phyloP scores from a whole-genome alignment of 92 coral and sea anemone genomes.

The Epizoanthus scotinus region DNA sequence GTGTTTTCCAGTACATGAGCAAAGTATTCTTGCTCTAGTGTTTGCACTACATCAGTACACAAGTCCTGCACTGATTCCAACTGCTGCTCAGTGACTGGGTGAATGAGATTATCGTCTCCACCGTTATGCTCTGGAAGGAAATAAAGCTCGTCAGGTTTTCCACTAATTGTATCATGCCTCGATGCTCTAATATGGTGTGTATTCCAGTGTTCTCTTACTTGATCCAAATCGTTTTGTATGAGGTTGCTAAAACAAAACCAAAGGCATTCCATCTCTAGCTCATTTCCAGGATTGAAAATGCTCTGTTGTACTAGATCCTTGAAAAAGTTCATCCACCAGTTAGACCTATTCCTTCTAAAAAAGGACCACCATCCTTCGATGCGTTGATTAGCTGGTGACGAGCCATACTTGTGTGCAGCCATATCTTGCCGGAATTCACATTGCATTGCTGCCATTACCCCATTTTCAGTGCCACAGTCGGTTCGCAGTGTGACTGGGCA shows the following conservation, averaged over 20 bases:
- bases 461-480: slow-evolving; percentile 56
- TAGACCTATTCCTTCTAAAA: not conserved
- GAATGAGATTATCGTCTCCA: not conserved
- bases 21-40: too few species aligned
- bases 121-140: not conserved
- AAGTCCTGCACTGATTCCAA: too few species aligned
- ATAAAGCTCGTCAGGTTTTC: not conserved
- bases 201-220: not conserved
- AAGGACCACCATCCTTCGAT: slow-evolving; percentile 8
- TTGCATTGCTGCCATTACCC: slow-evolving; percentile 35
- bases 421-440: slow-evolving; percentile 33
- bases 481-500: too few species aligned
- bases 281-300: slow-evolving; percentile 4
- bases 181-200: not conserved
- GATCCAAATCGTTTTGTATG: not conserved
- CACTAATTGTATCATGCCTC: slow-evolving; percentile 1
- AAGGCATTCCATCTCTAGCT: slow-evolving; percentile 6
- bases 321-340: slow-evolving; percentile 1
- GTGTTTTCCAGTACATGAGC: too few species aligned
- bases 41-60: too few species aligned
- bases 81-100: not conserved
- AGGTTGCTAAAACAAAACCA: slow-evolving; percentile 1
- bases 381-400: slow-evolving; percentile 47
- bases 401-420: slow-evolving; percentile 47
- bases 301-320: not conserved